Base-by-base conservation (phyloP, 2,888 invertebrate genomes). In the Ophion slaviceki region DNA sequence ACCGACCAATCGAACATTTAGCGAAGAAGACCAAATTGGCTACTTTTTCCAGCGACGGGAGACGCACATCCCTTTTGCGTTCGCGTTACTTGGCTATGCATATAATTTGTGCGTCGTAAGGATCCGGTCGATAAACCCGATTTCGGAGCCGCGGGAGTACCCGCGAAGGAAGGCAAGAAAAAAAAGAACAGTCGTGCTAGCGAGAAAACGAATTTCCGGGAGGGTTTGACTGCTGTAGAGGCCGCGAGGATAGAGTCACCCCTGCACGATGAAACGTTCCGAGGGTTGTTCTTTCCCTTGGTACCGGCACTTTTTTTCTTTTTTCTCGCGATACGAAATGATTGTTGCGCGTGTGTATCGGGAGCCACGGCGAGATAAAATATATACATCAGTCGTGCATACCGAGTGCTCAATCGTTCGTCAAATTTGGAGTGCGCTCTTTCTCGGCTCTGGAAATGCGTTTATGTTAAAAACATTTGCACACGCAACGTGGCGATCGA, bases 321-420 rank as follows among this genome's bases (percentile, higher is more conserved):
- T 75, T 36, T 7, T 47, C 78, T 66, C 80, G 67, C 70, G 75
- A 86, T 71, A 45, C 82, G 84, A 74, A 84, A 79, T 79, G 79
- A 86, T 86, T 84, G 80, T 84, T 82, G 76, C 66, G 66, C 79
- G 78, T 62, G 81, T 71, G 84, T 86, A 82, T 68, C 53, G 70
- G 81, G 28, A 70, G 68, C 20, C 62, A 45, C 61, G 45, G 75
- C 64, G 76, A n/a, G 75, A 79, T 77, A 82, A 70, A 86, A 82
- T 32, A 82, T 81, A 78, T 74, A 70, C 66, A 47, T 67, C 71
- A 66, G 70, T 61, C 79, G 68, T 78, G 88, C 86, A 86, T 87
- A 88, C 84, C 80, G 80, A 84, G 82, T 79, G 87, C 62, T 86
- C 85, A 87, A 88, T 88, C 87, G 87, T 86, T 83, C 86, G 87